phyloP scores from a whole-genome alignment of 2,888 invertebrate species.

The Polyploca ridens region DNA sequence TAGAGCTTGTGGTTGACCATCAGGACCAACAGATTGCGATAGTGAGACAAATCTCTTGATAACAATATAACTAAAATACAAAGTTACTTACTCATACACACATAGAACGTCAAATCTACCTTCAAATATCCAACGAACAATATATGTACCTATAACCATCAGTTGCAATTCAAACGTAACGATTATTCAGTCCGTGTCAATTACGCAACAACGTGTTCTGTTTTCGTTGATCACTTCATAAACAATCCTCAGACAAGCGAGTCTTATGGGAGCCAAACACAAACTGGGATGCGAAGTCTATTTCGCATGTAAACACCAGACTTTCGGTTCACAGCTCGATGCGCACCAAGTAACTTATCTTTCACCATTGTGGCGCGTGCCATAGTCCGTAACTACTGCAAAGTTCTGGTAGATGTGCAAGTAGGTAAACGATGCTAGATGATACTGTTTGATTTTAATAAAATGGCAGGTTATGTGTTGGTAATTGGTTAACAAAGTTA shows the following conservation, averaged over 20 bases:
- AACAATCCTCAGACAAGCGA: constrained; percentile 58
- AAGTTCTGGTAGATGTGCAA: constrained; percentile 53
- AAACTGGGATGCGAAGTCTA: constrained; percentile 72
- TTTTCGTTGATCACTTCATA: constrained; percentile 8
- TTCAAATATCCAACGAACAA: background rate
- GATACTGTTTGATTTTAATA: constrained; percentile 7
- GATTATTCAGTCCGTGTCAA: background rate
- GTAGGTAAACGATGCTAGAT: constrained; percentile 33
- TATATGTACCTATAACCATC: background rate
- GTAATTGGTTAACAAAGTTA: no score
- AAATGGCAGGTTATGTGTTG: no score
- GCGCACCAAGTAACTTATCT: constrained; percentile 83
- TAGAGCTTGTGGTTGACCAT: no score
- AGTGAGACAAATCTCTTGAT: background rate
- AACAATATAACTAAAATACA: background rate
- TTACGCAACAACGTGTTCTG: constrained; percentile 33
- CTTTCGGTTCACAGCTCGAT: constrained; percentile 84
- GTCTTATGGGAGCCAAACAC: constrained; percentile 68
- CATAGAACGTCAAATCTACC: background rate
- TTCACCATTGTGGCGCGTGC: constrained; percentile 84
- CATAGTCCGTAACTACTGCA: constrained; percentile 54
- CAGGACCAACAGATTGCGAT: background rate
- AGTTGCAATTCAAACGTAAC: constrained; percentile 8
- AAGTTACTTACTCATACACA: background rate
- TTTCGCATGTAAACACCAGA: constrained; percentile 82